Conservation (phyloP, 2,797 vertebrate species). For the Mergus octosetaceus region DNA sequence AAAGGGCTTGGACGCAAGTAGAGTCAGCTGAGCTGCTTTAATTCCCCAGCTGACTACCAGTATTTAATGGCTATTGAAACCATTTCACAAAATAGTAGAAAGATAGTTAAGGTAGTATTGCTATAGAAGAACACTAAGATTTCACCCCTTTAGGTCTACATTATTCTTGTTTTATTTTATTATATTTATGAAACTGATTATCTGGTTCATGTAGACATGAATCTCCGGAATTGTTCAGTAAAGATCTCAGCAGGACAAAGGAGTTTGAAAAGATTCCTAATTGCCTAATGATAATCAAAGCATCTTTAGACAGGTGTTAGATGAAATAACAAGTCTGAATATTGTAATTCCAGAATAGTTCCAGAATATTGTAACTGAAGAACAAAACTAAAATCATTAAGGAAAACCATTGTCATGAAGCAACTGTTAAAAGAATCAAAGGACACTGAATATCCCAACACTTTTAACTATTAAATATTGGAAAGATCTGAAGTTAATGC, state of each 20-base stretch:
- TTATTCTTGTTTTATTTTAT: not conserved
- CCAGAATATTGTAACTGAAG: not conserved
- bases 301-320: not conserved
- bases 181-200: not conserved
- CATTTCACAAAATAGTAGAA: constrained; percentile 25
- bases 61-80: constrained; percentile 46
- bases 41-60: constrained; percentile 23
- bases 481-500: not conserved
- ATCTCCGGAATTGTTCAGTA: constrained; percentile 9
- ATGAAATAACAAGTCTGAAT: constrained; percentile 36
- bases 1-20: constrained; percentile 3
- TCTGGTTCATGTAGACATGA: not conserved
- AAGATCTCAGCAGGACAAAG: not conserved
- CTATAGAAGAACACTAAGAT: not conserved
- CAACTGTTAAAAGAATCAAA: not conserved
- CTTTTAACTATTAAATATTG: not conserved
- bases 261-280: not conserved
- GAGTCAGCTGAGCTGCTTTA: not conserved
- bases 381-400: not conserved
- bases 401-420: not conserved
- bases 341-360: too few species aligned
- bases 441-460: not conserved
- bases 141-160: not conserved
- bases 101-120: not conserved
- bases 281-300: not conserved